Percentiles rank a stretch among this genome's conserved stretches.
Conservation (phyloP, 2,797 vertebrate species). For the Pangasius larnaudii region DNA sequence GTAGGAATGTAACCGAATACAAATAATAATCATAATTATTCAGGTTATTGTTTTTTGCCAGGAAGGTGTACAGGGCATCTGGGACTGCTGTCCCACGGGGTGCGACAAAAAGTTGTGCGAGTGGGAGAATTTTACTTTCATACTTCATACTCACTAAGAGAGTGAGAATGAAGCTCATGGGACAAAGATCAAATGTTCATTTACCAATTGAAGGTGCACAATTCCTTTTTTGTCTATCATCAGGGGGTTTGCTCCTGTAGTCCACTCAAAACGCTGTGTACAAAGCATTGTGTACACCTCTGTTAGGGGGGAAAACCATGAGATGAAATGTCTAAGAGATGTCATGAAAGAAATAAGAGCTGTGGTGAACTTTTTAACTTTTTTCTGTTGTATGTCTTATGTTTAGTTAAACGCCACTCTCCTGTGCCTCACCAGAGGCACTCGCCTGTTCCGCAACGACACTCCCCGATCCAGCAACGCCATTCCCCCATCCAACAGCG, state of each 20-base stretch:
- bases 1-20: background rate
- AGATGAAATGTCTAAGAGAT: background rate
- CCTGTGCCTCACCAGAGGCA: constrained; percentile 86
- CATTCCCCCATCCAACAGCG: constrained; percentile 82
- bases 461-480: constrained; percentile 69
- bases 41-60: background rate
- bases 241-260: background rate
- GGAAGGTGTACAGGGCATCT: background rate
- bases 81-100: background rate
- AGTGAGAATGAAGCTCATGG: background rate
- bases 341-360: background rate
- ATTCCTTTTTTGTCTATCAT: background rate
- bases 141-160: background rate
- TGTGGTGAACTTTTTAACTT: background rate
- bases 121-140: background rate
- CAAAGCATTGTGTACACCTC: background rate
- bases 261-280: background rate
- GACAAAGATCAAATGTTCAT: background rate
- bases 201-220: background rate
- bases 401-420: constrained; percentile 81
- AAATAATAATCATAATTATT: background rate
- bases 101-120: background rate
- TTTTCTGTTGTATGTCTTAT: constrained; percentile 20
- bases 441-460: constrained; percentile 78
- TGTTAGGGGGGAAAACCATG: background rate